These are phyloP conservation scores for Scaptomyza flava DNA, from an alignment of 2,888 invertebrate genomes.

Conservation along the genomic window DNA sequence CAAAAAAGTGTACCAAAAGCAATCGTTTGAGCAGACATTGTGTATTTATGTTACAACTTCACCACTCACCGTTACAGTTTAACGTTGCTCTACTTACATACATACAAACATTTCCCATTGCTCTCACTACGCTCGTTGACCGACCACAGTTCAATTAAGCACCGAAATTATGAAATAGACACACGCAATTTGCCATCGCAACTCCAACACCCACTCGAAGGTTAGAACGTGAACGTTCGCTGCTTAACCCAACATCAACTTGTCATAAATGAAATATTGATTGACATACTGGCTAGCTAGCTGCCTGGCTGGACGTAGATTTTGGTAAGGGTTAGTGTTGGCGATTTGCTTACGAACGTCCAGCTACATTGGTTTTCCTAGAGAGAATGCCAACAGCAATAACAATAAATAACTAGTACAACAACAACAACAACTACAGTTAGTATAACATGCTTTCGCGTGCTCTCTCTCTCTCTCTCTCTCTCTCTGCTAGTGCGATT, in stretches of 20 bases:
- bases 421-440: slow-evolving; percentile 22
- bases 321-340: slow-evolving; percentile 28
- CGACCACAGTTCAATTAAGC: slow-evolving; percentile 34
- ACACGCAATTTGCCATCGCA: background rate
- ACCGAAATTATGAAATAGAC: slow-evolving; percentile 21
- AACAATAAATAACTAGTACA: slow-evolving; percentile 58
- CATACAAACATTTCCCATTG: background rate
- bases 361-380: slow-evolving; percentile 15
- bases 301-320: background rate
- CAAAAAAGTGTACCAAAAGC: no score
- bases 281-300: slow-evolving; percentile 36
- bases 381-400: slow-evolving; percentile 30
- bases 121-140: slow-evolving; percentile 17
- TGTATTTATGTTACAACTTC: no score
- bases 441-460: slow-evolving; percentile 4
- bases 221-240: slow-evolving; percentile 10
- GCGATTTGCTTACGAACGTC: slow-evolving; percentile 5
- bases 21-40: no score
- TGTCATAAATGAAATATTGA: slow-evolving; percentile 72
- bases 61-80: no score
- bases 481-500: slow-evolving; percentile 19
- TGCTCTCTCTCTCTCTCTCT: slow-evolving; percentile 2
- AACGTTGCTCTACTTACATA: background rate
- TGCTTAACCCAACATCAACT: slow-evolving; percentile 52
- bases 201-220: slow-evolving; percentile 2